Conservation (phyloP, 1,140 invertebrate species). For the Meteorus sp. region DNA sequence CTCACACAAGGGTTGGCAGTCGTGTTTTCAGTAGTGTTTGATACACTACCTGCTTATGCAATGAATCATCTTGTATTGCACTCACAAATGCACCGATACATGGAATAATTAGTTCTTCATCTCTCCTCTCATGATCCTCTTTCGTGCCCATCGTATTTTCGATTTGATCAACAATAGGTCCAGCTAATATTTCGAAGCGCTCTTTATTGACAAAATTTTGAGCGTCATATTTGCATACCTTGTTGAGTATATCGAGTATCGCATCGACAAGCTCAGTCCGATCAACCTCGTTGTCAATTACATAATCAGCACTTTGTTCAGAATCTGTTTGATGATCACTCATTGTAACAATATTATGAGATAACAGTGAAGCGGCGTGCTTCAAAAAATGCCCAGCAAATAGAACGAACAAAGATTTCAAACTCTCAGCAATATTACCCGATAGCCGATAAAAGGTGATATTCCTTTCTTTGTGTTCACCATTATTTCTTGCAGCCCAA, state of each 20-base stretch:
- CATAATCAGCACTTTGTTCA: constrained; percentile 56
- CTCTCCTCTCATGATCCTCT: constrained; percentile 63
- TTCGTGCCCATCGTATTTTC: constrained; percentile 76
- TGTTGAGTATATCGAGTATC: constrained; percentile 73
- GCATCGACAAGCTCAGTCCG: constrained; percentile 66
- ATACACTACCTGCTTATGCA: constrained; percentile 89
- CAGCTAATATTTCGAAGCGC: constrained; percentile 79
- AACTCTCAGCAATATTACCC: constrained; percentile 73
- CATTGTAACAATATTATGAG: too few species aligned
- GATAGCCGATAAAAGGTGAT: constrained; percentile 82
- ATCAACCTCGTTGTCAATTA: constrained; percentile 60
- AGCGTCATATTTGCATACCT: constrained; percentile 81
- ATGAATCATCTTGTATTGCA: constrained; percentile 78
- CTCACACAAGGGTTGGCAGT: constrained; percentile 63
- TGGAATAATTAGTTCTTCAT: constrained; percentile 69
- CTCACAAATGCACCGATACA: constrained; percentile 81
- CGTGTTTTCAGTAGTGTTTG: constrained; percentile 87
- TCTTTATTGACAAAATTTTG: constrained; percentile 83
- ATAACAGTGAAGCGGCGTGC: constrained; percentile 73
- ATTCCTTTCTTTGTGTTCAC: constrained; percentile 65
- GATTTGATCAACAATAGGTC: constrained; percentile 84
- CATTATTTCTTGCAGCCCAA: constrained; percentile 71
- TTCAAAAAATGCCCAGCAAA: constrained; percentile 86
- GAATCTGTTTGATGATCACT: constrained; percentile 38
- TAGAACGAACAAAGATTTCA: constrained; percentile 86